Base-by-base conservation (phyloP, 2,888 invertebrate species). In the Pachymerium ferrugineum region DNA sequence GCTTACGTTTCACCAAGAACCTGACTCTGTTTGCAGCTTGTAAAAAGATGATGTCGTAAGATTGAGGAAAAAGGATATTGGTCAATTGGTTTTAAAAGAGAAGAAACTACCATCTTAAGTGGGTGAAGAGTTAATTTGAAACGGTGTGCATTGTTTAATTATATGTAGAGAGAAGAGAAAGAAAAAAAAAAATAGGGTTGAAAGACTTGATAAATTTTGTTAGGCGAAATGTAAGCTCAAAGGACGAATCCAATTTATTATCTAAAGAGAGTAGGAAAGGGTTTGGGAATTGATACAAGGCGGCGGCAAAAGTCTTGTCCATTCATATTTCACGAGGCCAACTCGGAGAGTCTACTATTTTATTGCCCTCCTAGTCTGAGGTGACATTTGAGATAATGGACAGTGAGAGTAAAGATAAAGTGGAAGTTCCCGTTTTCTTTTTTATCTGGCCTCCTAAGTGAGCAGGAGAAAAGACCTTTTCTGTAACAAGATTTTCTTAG, bases 191-290 rank as follows among this genome's bases (percentile, higher is more conserved):
- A 6, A 54, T 25, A 54, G 54, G n/a, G n/a, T n/a, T 54, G 25
- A 54, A 1, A 25, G 54, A n/a, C n/a, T 54, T 54, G 54, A 54
- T 54, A 54, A 54, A 54, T 25, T 54, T 25, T 10, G 54, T 6
- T 54, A 25, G 54, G 28, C 54, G 22, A 22, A 28, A 25, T 54
- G 54, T 12, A 25, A 28, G 54, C 54, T 54, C 54, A 22, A 28
- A 28, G 54, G 54, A 54, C 54, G 54, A 54, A 54, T 54, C 54
- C 54, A 54, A 54, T 54, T 54, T 54, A 54, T n/a, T n/a, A n/a
- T n/a, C n/a, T n/a, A n/a, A n/a, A n/a, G n/a, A 28, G 54, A 54
- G 54, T 54, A 25, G 54, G 54, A 54, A 54, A 54, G 54, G n/a
- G n/a, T n/a, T n/a, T 54, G 22, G 54, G 54, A 54, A 28, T 54